phyloP scores from a whole-genome alignment of 2,797 vertebrate species.

The Etheostoma nigrum region DNA sequence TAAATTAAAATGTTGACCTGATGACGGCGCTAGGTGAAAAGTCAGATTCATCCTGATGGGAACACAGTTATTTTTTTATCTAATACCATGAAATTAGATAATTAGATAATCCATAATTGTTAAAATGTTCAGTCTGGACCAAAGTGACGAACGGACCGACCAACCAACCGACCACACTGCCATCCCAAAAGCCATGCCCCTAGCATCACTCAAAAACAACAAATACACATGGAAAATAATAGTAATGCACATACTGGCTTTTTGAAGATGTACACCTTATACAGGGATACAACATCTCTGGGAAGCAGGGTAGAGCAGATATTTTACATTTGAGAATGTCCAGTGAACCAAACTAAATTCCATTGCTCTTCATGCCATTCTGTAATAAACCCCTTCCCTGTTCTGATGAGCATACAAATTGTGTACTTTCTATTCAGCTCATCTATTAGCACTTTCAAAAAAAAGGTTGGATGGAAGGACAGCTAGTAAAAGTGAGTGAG shows the following conservation, averaged over 20 bases:
- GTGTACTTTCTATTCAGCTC: not conserved
- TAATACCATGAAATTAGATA: not conserved
- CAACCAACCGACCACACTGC: too few species aligned
- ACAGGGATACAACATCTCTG: not conserved
- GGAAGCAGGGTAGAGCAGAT: not conserved
- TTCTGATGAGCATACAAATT: not conserved
- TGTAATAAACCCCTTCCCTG: not conserved
- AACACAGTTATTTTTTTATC: not conserved
- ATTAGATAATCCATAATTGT: not conserved
- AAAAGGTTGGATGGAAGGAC: slow-evolving; percentile 53
- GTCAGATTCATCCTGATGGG: not conserved
- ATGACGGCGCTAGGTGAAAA: not conserved
- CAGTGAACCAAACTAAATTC: not conserved
- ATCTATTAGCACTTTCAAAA: not conserved
- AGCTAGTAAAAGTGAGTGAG: slow-evolving; percentile 38
- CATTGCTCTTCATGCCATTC: not conserved
- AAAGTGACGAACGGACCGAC: not conserved
- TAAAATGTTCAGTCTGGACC: not conserved
- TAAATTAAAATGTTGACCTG: not conserved
- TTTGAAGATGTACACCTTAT: not conserved
- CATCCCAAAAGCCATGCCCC: too few species aligned
- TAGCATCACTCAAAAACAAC: not conserved
- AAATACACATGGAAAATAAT: not conserved
- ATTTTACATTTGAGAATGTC: slow-evolving; percentile 2
- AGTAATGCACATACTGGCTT: not conserved